These are phyloP conservation scores for Pheosia gnoma DNA, from an alignment of 2,888 invertebrate species.

Conservation along the genomic window DNA sequence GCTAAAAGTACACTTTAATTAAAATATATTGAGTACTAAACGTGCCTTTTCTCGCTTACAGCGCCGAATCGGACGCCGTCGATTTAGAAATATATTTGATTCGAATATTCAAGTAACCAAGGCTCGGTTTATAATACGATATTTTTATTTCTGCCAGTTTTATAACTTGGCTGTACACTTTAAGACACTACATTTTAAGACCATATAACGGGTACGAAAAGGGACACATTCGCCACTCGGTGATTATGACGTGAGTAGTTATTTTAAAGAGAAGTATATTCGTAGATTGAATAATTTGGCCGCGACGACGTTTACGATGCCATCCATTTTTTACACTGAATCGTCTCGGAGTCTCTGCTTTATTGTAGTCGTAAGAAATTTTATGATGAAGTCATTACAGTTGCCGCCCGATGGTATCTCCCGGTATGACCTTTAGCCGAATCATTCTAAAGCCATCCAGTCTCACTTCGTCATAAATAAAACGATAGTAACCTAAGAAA, in stretches of 20 bases:
- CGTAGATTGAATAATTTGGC: constrained; percentile 25
- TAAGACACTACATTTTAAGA: constrained; percentile 14
- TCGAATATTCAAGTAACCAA: constrained; percentile 61
- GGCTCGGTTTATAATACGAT: constrained; percentile 48
- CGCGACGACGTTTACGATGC: constrained; percentile 20
- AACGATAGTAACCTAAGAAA: background rate
- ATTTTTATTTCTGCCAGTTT: constrained; percentile 52
- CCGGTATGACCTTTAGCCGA: constrained; percentile 20
- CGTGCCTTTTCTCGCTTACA: constrained; percentile 64
- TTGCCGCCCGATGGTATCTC: constrained; percentile 23
- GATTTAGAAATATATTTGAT: constrained; percentile 64
- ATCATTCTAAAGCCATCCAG: constrained; percentile 21
- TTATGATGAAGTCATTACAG: constrained; percentile 34
- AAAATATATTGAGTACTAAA: constrained; percentile 64
- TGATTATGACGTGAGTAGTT: constrained; percentile 33
- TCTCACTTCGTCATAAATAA: constrained; percentile 7
- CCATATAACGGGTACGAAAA: constrained; percentile 50
- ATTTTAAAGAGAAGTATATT: constrained; percentile 19
- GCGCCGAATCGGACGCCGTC: constrained; percentile 57
- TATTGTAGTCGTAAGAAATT: constrained; percentile 36
- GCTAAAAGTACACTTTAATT: constrained; percentile 60
- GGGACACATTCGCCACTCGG: constrained; percentile 44
- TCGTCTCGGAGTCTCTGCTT: constrained; percentile 33
- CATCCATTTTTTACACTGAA: constrained; percentile 30
- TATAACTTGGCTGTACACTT: constrained; percentile 46